Percentiles rank a stretch among this genome's conserved stretches.
Evolutionary conservation across 2,113 vertebrate genomes (phyloP).

Genomic region (Macaca nemestrina): DNA sequence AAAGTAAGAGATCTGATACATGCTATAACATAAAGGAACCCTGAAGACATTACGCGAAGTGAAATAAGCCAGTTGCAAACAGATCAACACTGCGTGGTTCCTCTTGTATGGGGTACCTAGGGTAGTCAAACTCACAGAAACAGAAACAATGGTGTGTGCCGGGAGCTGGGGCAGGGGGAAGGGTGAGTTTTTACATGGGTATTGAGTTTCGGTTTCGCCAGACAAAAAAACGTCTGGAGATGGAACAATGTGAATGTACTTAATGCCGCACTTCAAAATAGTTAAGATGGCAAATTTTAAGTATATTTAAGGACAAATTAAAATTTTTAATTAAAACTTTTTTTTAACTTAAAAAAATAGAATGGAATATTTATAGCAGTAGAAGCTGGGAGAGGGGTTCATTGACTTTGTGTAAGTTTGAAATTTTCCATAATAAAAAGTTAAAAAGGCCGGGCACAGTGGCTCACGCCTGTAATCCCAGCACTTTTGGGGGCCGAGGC

Average conservation of each 20-base stretch:
- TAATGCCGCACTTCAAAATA: background rate
- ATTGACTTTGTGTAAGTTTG: background rate
- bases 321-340: background rate
- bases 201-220: background rate
- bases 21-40: background rate
- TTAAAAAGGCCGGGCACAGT: background rate
- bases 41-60: background rate
- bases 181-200: background rate
- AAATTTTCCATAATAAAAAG: conserved; percentile 23
- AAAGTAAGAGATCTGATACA: background rate
- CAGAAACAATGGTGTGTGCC: background rate
- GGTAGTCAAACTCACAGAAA: background rate
- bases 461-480: too few species aligned
- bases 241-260: background rate
- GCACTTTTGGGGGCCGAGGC: too few species aligned
- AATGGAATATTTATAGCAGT: background rate
- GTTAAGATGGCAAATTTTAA: background rate
- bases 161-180: too few species aligned
- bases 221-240: background rate
- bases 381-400: background rate
- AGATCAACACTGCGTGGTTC: background rate
- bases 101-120: background rate
- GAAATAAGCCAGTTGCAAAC: background rate
- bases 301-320: background rate
- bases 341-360: background rate